Conservation (phyloP, 2,113 vertebrate genomes). For the Pteruthius melanotis region DNA sequence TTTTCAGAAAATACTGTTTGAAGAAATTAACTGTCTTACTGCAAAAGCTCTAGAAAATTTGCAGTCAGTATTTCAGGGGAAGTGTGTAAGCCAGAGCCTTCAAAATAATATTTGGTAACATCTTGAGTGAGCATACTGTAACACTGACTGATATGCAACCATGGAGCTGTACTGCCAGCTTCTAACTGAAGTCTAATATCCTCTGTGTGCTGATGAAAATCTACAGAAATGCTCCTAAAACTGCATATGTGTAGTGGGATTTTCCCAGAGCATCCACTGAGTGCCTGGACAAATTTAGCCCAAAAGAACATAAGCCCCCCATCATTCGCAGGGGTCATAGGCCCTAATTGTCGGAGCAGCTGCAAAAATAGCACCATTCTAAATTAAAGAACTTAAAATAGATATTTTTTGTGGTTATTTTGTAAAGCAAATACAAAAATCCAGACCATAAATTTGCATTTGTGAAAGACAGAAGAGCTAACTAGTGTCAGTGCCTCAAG, state of each 20-base stretch:
- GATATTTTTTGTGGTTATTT: not conserved
- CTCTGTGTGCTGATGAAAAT: not conserved
- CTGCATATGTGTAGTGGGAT: not conserved
- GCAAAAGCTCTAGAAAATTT: not conserved
- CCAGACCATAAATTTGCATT: not conserved
- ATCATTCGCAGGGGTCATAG: not conserved
- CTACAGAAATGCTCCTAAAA: not conserved
- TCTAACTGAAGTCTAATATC: not conserved
- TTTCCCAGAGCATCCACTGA: not conserved
- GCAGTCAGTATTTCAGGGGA: not conserved
- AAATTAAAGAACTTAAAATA: not conserved
- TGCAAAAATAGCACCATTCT: not conserved
- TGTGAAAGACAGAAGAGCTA: not conserved
- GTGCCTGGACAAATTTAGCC: not conserved
- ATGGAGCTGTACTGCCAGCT: not conserved
- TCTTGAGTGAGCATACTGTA: not conserved
- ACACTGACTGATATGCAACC: not conserved
- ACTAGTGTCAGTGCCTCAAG: not conserved
- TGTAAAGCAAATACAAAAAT: not conserved
- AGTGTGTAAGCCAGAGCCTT: not conserved
- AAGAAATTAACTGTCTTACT: not conserved
- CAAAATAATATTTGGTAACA: slow-evolving; percentile 1
- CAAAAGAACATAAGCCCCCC: not conserved
- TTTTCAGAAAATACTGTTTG: not conserved
- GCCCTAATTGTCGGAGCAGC: not conserved